These are phyloP conservation scores for Triplophysa bombifrons DNA, from an alignment of 2,797 vertebrate genomes.

Conservation along the genomic window DNA sequence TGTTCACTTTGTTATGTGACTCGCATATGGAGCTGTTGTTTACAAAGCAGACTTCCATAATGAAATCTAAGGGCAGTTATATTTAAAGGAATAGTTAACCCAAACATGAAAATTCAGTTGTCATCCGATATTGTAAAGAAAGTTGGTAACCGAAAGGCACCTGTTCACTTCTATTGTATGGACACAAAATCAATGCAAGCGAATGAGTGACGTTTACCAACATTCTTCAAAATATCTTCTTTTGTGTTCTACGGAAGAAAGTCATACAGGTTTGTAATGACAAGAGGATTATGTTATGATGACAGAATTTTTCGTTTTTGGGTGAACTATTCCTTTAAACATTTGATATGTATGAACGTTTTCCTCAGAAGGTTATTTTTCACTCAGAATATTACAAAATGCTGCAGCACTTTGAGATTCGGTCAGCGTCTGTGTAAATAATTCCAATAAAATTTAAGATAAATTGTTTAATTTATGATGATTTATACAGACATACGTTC, in stretches of 20 bases:
- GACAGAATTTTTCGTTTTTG: no score
- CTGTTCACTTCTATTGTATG: no score
- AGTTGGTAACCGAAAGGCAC: no score
- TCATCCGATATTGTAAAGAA: no score
- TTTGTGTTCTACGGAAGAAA: no score
- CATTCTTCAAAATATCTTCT: no score
- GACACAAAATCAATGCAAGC: no score
- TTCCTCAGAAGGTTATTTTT: neutral
- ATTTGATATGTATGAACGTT: neutral
- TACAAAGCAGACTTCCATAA: neutral
- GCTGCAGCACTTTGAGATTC: neutral
- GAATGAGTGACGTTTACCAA: no score
- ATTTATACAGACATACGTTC: neutral
- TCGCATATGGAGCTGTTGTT: neutral
- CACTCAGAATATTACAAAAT: neutral
- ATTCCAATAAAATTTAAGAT: no score
- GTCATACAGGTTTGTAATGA: no score
- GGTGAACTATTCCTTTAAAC: neutral
- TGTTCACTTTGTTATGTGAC: conserved; percentile 2
- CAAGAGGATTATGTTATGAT: no score
- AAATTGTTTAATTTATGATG: neutral
- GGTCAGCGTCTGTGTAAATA: neutral
- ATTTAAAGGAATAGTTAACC: neutral
- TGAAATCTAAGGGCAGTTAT: neutral
- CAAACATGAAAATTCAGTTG: no score